Conservation (phyloP, 1,140 invertebrate species). For the Drosophila equinoxialis region DNA sequence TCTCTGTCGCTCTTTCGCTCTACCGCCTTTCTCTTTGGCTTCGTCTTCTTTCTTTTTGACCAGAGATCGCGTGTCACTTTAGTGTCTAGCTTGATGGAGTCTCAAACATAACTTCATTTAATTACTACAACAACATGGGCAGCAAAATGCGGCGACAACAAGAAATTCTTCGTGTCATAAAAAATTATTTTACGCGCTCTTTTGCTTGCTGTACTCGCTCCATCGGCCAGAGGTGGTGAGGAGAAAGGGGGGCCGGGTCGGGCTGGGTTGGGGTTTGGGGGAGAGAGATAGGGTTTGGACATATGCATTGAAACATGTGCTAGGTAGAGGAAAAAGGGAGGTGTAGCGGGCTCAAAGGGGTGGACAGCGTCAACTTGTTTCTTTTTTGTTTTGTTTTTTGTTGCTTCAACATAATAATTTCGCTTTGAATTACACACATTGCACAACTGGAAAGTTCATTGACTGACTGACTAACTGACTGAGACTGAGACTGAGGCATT, state of each 20-base stretch:
- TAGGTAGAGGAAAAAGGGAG: slow-evolving; percentile 1
- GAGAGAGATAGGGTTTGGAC: background rate
- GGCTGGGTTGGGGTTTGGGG: background rate
- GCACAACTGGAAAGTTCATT: slow-evolving; percentile 66
- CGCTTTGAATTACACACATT: slow-evolving; percentile 73
- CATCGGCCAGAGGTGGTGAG: background rate
- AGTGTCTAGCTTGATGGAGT: slow-evolving; percentile 46
- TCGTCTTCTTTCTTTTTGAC: slow-evolving; percentile 29
- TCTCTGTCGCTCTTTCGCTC: background rate
- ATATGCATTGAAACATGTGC: background rate
- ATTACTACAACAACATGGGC: slow-evolving; percentile 55
- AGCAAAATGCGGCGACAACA: slow-evolving; percentile 59
- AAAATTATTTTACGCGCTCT: slow-evolving; percentile 63
- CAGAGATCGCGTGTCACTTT: slow-evolving; percentile 69
- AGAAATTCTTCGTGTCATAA: slow-evolving; percentile 72
- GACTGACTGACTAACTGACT: slow-evolving; percentile 29
- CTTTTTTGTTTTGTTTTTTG: slow-evolving; percentile 13
- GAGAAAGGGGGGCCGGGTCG: background rate
- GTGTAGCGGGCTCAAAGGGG: slow-evolving; percentile 1
- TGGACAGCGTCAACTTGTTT: slow-evolving; percentile 36
- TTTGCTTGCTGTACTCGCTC: slow-evolving; percentile 7
- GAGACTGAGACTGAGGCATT: slow-evolving; percentile 21
- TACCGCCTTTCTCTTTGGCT: background rate
- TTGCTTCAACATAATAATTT: slow-evolving; percentile 75
- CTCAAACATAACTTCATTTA: slow-evolving; percentile 75